Base-by-base conservation (phyloP, 2,113 vertebrate genomes). In the Geococcyx californianus region DNA sequence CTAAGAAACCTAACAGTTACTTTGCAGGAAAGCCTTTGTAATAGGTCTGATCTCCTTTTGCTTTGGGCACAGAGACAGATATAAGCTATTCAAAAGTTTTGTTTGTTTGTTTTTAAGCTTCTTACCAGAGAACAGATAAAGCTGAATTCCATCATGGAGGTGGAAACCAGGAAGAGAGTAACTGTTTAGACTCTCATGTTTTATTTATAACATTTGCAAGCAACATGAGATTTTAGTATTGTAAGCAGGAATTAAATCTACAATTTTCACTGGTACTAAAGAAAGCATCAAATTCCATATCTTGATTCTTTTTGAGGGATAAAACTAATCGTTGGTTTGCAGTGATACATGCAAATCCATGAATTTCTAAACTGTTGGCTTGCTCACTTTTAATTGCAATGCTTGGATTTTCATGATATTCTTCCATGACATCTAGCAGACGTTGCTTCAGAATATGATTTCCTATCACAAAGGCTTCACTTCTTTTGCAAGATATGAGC, bases 381-480 rank as follows among this genome's bases (percentile, higher is more conserved):
- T 44, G 87, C 52, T 69, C 59, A 44, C 69, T 60, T 52, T 58
- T 55, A 55, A 80, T 51, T 25, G 13, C 21, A 49, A 4, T 12
- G 16, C 29, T 42, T n/a, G 18, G 25, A 54, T 91, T 84, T 64
- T 55, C 28, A 3, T 47, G 23, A 33, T 9, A 16, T 16, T 75
- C 18, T 67, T 84, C 36, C 36, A 15, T 3, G 25, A 84, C 17
- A 26, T 45, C 36, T 40, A 70, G 51, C 18, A 20, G 9, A 24
- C 10, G 5, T 5, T 45, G 52, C 59, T 94, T 87, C 59, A 76
- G 28, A 91, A 58, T 45, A 38, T 2, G 3, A 72, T 13, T 56
- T 87, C 85, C 94, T 69, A 90, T 75, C 69, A 95, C 93, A 96
- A 96, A 96, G 95, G 88, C 94, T 96, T 96, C 47, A 8, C 17